Conservation (phyloP, 2,797 vertebrate genomes). For the Molossus alvarezi region DNA sequence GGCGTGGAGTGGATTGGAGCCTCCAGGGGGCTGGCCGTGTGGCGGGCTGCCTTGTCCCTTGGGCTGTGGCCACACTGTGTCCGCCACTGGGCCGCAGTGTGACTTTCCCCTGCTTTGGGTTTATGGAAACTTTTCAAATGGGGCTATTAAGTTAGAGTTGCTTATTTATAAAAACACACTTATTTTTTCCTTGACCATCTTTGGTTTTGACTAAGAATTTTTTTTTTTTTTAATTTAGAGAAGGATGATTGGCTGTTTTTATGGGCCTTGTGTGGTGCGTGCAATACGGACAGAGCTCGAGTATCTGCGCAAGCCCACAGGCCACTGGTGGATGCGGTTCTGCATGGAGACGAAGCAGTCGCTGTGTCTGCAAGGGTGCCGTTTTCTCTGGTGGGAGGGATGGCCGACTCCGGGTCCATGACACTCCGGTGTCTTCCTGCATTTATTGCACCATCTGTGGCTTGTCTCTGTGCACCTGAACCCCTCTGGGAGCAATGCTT, state of each 20-base stretch:
- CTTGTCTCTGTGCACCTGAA: background rate
- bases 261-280: background rate
- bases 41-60: background rate
- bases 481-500: background rate
- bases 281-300: background rate
- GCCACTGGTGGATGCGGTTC: background rate
- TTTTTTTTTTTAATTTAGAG: background rate
- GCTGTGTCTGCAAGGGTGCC: background rate
- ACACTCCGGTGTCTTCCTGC: background rate
- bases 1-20: fast-evolving
- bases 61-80: background rate
- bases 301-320: background rate
- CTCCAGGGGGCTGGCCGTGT: fast-evolving
- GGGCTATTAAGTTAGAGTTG: background rate
- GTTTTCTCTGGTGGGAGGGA: background rate
- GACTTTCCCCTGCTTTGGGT: background rate
- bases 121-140: background rate
- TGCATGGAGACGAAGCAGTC: background rate
- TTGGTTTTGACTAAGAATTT: background rate
- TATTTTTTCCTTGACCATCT: background rate
- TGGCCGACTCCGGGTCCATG: too few relatives aligned
- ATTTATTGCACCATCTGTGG: background rate
- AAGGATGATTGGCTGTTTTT: background rate
- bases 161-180: background rate
- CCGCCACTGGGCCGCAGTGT: background rate